phyloP scores from a whole-genome alignment of 1,140 invertebrate species.

The Sarcophaga peregrina region DNA sequence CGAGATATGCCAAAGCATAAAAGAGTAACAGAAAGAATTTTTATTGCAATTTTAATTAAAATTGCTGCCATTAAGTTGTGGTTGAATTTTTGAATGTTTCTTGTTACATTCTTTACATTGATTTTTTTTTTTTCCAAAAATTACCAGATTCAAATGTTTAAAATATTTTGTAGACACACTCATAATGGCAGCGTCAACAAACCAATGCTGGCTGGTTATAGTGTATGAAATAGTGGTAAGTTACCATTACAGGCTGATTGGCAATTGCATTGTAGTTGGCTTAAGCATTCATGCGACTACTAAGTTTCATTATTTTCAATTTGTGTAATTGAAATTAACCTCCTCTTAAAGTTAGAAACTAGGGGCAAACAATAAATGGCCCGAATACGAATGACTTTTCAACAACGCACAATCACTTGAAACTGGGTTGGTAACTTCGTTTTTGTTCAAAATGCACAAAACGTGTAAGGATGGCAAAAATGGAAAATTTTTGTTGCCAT shows the following conservation, averaged over 20 bases:
- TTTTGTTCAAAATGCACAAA: neutral
- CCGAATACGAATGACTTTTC: neutral
- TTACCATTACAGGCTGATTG: neutral
- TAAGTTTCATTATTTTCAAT: slow-evolving; percentile 23
- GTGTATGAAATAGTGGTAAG: neutral
- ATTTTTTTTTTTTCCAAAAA: neutral
- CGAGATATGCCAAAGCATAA: too few relatives aligned
- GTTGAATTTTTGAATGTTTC: neutral
- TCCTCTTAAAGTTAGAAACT: neutral
- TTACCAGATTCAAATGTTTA: neutral
- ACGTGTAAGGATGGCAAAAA: neutral
- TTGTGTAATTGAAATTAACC: slow-evolving; percentile 5
- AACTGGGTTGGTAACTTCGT: neutral
- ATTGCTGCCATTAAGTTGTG: neutral
- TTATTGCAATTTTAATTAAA: slow-evolving; percentile 26
- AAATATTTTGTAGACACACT: neutral
- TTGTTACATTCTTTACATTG: neutral
- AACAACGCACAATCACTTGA: neutral
- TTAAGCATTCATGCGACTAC: neutral
- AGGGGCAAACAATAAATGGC: neutral
- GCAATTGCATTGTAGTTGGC: neutral
- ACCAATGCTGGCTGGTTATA: neutral
- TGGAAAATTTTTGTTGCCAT: too few relatives aligned
- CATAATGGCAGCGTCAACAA: neutral
- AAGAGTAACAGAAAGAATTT: neutral